A percentile compares a stretch with the other conserved stretches of the same genome.
Conservation (phyloP, 1,140 invertebrate species). For the Meteorus sp. region DNA sequence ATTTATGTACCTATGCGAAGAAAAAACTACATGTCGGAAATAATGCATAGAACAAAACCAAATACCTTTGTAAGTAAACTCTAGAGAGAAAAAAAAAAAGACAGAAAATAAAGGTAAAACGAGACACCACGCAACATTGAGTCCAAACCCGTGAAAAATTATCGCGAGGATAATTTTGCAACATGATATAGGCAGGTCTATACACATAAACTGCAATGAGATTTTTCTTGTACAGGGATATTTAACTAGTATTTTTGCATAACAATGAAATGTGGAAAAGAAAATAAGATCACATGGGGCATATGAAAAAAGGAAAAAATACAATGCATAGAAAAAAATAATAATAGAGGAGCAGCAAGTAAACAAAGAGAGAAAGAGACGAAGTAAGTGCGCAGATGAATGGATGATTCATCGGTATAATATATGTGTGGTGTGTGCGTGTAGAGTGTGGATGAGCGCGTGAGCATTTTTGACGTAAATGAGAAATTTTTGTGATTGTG, state of each 20-base stretch:
- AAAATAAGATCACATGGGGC: slow-evolving; percentile 25
- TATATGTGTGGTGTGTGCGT: background rate
- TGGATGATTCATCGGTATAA: background rate
- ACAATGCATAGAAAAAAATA: slow-evolving; percentile 20
- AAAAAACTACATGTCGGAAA: slow-evolving; percentile 42
- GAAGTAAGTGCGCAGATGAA: slow-evolving; percentile 19
- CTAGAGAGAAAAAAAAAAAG: slow-evolving; percentile 15
- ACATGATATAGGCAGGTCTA: too few relatives aligned
- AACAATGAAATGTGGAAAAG: slow-evolving; percentile 35
- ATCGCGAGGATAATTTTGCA: too few relatives aligned
- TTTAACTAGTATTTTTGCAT: slow-evolving; percentile 58
- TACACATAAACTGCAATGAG: slow-evolving; percentile 36
- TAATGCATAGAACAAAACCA: slow-evolving; percentile 49
- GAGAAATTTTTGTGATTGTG: background rate
- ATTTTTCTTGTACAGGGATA: slow-evolving; percentile 56
- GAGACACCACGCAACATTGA: too few relatives aligned
- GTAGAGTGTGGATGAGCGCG: background rate
- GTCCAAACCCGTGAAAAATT: too few relatives aligned
- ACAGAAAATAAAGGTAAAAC: slow-evolving; percentile 14
- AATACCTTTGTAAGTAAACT: slow-evolving; percentile 55
- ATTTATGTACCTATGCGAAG: slow-evolving; percentile 54
- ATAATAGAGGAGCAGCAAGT: background rate
- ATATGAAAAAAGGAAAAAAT: slow-evolving; percentile 24
- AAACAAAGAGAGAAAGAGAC: slow-evolving; percentile 6
- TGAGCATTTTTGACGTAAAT: background rate